Conservation (phyloP, 2,888 invertebrate genomes). For the Drosophila emarginata region DNA sequence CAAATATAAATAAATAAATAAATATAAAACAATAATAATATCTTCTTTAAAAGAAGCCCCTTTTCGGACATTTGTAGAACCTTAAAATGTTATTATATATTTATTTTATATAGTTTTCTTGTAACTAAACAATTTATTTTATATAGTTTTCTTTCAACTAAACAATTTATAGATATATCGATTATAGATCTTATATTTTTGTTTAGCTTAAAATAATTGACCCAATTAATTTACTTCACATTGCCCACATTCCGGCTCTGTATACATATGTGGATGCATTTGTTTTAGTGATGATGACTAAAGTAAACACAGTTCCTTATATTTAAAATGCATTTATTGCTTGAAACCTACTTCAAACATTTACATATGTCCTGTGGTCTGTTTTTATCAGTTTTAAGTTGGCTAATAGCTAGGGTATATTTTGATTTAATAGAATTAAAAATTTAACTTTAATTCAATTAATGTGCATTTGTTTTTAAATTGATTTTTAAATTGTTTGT, state of each 20-base stretch:
- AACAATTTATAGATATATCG: no score
- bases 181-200: no score
- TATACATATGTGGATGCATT: neutral
- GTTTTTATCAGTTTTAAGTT: slow-evolving; percentile 6
- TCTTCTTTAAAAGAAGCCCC: no score
- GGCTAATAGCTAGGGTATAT: slow-evolving; percentile 18
- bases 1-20: no score
- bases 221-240: neutral
- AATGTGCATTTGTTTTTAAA: slow-evolving; percentile 53
- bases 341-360: neutral
- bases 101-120: no score
- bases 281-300: neutral
- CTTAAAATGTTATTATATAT: no score
- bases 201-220: neutral
- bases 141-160: no score
- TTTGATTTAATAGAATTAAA: slow-evolving; percentile 33
- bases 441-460: slow-evolving; percentile 60
- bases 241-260: neutral
- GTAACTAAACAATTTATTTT: no score
- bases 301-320: neutral
- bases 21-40: no score
- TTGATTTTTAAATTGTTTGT: slow-evolving; percentile 50
- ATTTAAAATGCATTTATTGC: neutral
- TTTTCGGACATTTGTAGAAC: no score
- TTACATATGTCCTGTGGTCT: slow-evolving; percentile 11